phyloP scores from a whole-genome alignment of 2,113 vertebrate genomes.

The Bujurquina vittata region DNA sequence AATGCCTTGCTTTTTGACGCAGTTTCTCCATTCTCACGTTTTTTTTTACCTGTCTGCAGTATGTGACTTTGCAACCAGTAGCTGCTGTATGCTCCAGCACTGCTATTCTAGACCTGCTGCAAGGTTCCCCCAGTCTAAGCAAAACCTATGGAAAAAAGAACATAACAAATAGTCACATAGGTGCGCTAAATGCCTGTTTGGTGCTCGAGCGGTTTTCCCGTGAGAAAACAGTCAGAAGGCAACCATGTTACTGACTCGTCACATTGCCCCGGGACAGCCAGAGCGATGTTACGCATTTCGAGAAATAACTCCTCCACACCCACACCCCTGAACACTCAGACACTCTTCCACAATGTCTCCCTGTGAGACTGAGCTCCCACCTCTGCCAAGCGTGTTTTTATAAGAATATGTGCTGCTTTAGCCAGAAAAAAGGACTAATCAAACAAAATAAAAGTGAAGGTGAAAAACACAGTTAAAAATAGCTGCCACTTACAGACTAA shows the following conservation, averaged over 20 bases:
- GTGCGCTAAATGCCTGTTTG: slow-evolving; percentile 55
- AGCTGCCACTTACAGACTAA: too few relatives aligned
- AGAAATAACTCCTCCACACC: slow-evolving; percentile 33
- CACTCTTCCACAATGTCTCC: background rate
- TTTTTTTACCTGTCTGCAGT: background rate
- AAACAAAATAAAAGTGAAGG: background rate
- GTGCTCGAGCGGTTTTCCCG: slow-evolving; percentile 67
- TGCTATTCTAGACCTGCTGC: background rate
- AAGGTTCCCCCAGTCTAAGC: background rate
- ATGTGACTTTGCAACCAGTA: background rate
- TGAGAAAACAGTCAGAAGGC: slow-evolving; percentile 72
- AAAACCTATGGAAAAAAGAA: background rate
- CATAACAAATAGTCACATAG: slow-evolving; percentile 47
- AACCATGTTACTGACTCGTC: slow-evolving; percentile 61
- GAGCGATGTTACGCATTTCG: slow-evolving; percentile 64
- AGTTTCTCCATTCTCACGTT: background rate
- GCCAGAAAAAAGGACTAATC: background rate
- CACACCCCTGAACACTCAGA: background rate
- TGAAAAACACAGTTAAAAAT: background rate
- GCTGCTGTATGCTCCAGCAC: background rate
- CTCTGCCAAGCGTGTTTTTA: background rate
- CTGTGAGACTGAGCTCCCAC: background rate
- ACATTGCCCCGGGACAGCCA: slow-evolving; percentile 72
- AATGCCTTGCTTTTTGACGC: background rate
- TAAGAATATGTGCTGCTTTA: background rate